phyloP scores from a whole-genome alignment of 2,797 vertebrate species.

The Alouatta caraya region DNA sequence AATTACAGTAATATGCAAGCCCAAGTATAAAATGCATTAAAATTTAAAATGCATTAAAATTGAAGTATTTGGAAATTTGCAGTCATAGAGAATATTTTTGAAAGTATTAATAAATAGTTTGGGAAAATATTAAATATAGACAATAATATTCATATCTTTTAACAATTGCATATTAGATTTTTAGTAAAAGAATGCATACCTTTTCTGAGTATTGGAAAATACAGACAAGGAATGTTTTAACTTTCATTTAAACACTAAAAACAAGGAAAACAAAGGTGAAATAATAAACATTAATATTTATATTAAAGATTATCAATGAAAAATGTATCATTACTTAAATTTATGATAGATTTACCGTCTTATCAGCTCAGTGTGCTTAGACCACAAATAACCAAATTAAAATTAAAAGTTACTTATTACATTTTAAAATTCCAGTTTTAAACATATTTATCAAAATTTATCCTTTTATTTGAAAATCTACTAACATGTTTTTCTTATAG shows the following conservation, averaged over 20 bases:
- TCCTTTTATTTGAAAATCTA: background rate
- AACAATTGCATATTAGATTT: background rate
- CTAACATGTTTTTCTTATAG: background rate
- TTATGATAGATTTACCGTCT: background rate
- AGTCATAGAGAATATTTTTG: background rate
- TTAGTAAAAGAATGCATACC: background rate
- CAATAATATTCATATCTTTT: background rate
- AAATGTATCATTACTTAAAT: background rate
- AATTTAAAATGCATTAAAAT: background rate
- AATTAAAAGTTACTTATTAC: background rate
- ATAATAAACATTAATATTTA: background rate
- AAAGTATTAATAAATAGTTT: background rate
- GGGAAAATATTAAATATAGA: background rate
- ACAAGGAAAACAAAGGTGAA: background rate
- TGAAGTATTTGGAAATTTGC: background rate
- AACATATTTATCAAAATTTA: background rate
- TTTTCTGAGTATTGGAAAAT: background rate
- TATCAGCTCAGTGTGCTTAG: background rate
- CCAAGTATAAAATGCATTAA: background rate
- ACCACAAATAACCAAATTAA: background rate
- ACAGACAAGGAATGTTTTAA: background rate
- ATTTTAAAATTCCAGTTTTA: background rate
- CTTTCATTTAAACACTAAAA: background rate
- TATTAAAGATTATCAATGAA: background rate
- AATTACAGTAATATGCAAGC: background rate